Evolutionary conservation across 2,797 vertebrate genomes (phyloP).

Genomic region (Diplodus puntazzo): DNA sequence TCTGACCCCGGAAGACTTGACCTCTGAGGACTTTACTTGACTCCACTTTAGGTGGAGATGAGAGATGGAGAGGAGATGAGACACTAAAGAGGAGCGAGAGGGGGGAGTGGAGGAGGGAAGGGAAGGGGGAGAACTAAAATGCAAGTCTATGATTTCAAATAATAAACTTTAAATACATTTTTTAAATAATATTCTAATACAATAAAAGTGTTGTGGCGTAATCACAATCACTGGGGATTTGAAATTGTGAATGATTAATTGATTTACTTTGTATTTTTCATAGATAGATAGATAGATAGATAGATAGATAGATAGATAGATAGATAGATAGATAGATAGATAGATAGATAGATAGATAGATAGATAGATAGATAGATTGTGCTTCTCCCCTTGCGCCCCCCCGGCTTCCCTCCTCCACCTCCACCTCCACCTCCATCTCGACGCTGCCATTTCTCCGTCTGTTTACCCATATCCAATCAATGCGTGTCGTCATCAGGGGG

Average conservation of each 20-base stretch:
- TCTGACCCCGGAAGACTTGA: conserved; percentile 73
- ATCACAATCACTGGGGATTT: neutral
- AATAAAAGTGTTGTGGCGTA: rapidly evolving
- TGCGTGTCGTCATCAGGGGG: conserved; percentile 94
- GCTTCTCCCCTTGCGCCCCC: conserved; percentile 31
- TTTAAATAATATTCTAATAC: neutral
- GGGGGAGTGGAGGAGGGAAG: neutral
- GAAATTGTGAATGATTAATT: neutral
- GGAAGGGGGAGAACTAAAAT: neutral
- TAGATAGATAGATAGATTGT: conserved; percentile 7
- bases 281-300: conserved; percentile 27
- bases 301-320: conserved; percentile 20
- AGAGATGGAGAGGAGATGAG: conserved; percentile 7
- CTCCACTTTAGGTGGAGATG: conserved; percentile 72
- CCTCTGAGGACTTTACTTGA: conserved; percentile 80
- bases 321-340: conserved; percentile 12
- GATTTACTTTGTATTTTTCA: neutral
- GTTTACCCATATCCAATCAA: conserved; percentile 94
- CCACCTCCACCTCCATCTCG: conserved; percentile 82
- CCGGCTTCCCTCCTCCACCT: conserved; percentile 67
- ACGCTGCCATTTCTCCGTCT: conserved; percentile 86
- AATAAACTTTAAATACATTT: neutral
- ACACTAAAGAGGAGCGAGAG: too few species aligned
- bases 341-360: conserved; percentile 21
- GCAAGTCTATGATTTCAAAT: neutral